A percentile compares a stretch with the other conserved stretches of the same genome.
Conservation (phyloP, 1,140 invertebrate species). For the Drosophila pectinifera region DNA sequence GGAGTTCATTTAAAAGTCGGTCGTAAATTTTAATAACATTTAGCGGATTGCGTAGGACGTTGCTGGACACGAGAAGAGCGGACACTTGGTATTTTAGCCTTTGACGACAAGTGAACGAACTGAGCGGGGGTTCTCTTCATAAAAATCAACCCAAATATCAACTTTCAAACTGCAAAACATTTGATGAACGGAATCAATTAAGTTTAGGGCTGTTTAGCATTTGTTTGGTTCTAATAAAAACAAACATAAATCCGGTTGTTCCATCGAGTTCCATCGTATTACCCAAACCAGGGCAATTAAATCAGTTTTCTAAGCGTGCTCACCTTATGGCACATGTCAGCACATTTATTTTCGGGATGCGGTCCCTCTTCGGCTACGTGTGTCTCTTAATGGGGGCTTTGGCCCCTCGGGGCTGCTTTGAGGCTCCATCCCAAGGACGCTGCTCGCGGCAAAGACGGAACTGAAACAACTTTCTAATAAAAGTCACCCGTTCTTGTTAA, state of each 20-base stretch:
- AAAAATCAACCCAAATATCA: constrained; percentile 72
- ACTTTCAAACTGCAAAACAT: constrained; percentile 61
- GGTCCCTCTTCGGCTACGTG: constrained; percentile 11
- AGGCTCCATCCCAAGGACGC: constrained; percentile 60
- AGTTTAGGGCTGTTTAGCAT: constrained; percentile 71
- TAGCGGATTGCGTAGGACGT: constrained; percentile 41
- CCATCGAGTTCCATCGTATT: constrained; percentile 24
- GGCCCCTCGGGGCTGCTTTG: constrained; percentile 51
- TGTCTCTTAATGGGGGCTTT: constrained; percentile 55
- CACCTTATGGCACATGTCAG: constrained; percentile 57
- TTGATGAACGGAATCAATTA: constrained; percentile 70
- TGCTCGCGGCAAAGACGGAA: constrained; percentile 59
- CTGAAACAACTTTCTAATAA: constrained; percentile 82
- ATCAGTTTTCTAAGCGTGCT: constrained; percentile 48
- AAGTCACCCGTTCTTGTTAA: constrained; percentile 59
- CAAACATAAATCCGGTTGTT: constrained; percentile 47
- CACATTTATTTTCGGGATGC: constrained; percentile 45
- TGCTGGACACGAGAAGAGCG: constrained; percentile 5
- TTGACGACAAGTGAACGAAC: constrained; percentile 57
- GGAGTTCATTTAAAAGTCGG: constrained; percentile 39
- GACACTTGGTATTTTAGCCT: constrained; percentile 47
- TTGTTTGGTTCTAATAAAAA: constrained; percentile 55
- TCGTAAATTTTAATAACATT: constrained; percentile 68
- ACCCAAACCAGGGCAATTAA: constrained; percentile 56
- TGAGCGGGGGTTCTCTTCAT: constrained; percentile 61